Base-by-base conservation (phyloP, 2,888 invertebrate species). In the Agrochola circellaris region DNA sequence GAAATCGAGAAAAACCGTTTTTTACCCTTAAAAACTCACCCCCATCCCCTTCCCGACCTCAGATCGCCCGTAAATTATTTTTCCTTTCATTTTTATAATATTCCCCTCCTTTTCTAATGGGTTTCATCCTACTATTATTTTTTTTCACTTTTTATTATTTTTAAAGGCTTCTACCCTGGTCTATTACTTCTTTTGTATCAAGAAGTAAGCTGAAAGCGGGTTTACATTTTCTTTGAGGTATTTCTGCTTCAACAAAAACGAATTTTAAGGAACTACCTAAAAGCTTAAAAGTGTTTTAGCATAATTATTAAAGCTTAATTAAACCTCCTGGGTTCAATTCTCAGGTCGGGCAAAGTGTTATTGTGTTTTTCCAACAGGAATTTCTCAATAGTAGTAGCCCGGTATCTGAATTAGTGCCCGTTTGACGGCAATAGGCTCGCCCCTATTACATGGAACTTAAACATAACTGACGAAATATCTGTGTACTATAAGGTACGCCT, bases 131-230 rank as follows among this genome's bases (percentile, higher is more conserved):
- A n/a, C n/a, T n/a, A n/a, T n/a, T n/a, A n/a, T n/a, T n/a, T n/a
- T n/a, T n/a, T n/a, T n/a, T n/a, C n/a, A n/a, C n/a, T n/a, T n/a
- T n/a, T n/a, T n/a, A n/a, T n/a, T n/a, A n/a, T n/a, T n/a, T n/a
- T n/a, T n/a, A n/a, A n/a, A n/a, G n/a, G n/a, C n/a, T n/a, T n/a
- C n/a, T n/a, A n/a, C n/a, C n/a, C n/a, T n/a, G n/a, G n/a, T n/a
- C n/a, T n/a, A n/a, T n/a, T n/a, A n/a, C n/a, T 66, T 66, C 3
- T 73, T 58, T 8, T 9, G 71, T 13, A 0, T 15, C 38, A 77
- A 83, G 30, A 30, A 51, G 13, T 73, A 79, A 79, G 38, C 72
- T 72, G 8, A 62, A 2, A 85, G 81, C 81, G 81, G 61, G 26
- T 62, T 81, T 0, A 17, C 0, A 30, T n/a, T 56, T 62, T 34